A percentile compares a stretch with the other conserved stretches of the same genome.
Conservation (phyloP, 2,888 invertebrate genomes). For the Tetrapedia diversipes region DNA sequence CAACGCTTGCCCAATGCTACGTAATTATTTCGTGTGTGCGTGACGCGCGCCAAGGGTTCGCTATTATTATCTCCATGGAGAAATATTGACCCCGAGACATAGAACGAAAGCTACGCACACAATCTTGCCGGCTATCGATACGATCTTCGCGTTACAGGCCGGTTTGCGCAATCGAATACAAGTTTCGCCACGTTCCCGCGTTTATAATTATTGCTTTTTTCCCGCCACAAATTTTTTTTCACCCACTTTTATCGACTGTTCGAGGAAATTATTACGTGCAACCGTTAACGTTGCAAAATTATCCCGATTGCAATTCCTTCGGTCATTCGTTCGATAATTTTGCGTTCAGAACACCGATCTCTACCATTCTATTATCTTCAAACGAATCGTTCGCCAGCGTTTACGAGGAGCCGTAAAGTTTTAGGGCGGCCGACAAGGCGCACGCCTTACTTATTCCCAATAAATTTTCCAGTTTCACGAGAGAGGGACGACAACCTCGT, state of each 20-base stretch:
- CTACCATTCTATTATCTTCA: conserved; percentile 7
- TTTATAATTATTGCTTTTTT: conserved; percentile 36
- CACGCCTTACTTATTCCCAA: conserved; percentile 9
- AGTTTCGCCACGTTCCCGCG: conserved; percentile 30
- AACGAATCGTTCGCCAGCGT: conserved; percentile 25
- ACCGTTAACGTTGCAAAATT: conserved; percentile 26
- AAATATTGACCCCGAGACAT: conserved; percentile 55
- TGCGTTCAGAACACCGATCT: not conserved
- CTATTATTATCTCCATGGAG: conserved; percentile 60
- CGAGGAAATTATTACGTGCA: not conserved
- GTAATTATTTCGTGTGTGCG: conserved; percentile 55
- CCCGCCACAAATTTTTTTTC: not conserved
- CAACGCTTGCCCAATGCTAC: conserved; percentile 53
- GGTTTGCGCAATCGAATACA: conserved; percentile 24
- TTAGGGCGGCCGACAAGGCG: not conserved
- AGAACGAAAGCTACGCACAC: conserved; percentile 27
- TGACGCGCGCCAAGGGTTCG: conserved; percentile 55
- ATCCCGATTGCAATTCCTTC: not conserved
- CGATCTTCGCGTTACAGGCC: conserved; percentile 23
- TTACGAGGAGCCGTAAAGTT: conserved; percentile 29
- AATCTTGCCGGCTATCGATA: conserved; percentile 16
- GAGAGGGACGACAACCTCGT: conserved; percentile 50
- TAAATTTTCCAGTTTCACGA: conserved; percentile 37
- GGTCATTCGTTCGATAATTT: conserved; percentile 23
- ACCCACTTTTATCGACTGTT: conserved; percentile 28